Evolutionary conservation across 2,888 invertebrate genomes (phyloP).

Genomic region (Leucania comma): DNA sequence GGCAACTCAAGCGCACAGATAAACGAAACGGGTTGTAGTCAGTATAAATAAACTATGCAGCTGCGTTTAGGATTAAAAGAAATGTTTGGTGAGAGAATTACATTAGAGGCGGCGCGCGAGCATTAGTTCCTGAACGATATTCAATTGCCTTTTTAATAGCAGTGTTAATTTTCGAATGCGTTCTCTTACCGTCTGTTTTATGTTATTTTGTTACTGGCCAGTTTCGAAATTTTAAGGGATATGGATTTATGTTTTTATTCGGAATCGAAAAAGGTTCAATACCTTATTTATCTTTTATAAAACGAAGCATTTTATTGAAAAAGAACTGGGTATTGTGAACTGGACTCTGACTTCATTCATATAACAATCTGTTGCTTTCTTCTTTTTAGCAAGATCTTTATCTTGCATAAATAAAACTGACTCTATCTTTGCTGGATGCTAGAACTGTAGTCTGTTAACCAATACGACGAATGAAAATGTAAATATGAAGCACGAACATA

Average conservation of each 20-base stretch:
- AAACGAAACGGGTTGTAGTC: constrained; percentile 69
- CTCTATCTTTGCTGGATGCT: constrained; percentile 1
- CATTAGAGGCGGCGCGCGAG: constrained; percentile 58
- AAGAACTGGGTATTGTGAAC: neutral
- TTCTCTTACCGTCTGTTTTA: constrained; percentile 53
- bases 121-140: constrained; percentile 63
- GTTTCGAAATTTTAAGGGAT: constrained; percentile 33
- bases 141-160: constrained; percentile 64
- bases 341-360: constrained; percentile 1
- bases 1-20: constrained; percentile 59
- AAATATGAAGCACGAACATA: constrained; percentile 14
- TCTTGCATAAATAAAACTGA: constrained; percentile 7
- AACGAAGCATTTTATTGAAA: neutral
- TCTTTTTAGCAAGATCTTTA: too few species aligned
- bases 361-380: neutral
- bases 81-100: constrained; percentile 69
- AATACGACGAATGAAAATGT: constrained; percentile 36
- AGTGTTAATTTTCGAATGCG: constrained; percentile 62
- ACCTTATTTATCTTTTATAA: constrained; percentile 11
- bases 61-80: constrained; percentile 70
- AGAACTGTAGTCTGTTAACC: neutral
- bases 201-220: constrained; percentile 56
- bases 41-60: constrained; percentile 72
- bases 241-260: constrained; percentile 33
- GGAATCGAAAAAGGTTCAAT: constrained; percentile 5